Evolutionary conservation across 2,888 invertebrate species (phyloP), one percentile per base, ranked within the genome.

Genomic region (Drosophila hamatofila): DNA sequence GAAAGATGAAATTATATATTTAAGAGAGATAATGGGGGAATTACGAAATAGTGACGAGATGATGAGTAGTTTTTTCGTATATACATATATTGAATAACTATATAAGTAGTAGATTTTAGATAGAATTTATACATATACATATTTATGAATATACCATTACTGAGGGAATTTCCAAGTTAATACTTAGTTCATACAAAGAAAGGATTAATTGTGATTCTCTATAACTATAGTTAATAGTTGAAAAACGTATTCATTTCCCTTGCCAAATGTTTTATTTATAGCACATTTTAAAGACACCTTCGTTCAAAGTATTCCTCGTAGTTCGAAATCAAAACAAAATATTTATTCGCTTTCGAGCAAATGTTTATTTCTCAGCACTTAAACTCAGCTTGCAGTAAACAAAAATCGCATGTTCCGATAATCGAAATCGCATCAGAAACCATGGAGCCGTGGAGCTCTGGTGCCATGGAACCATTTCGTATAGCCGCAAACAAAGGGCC

Each of bases 311-410:
- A 37, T 37, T 37, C 23, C 30, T 16, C n/a, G 23, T 12, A 23
- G 30, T n/a, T 46, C 51, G 27, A 16, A 9, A 23, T 33, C 18
- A 25, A 49, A 60, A 30, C 52, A 37, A n/a, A 30, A 48, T 80
- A 80, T 81, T 83, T 83, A 82, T 83, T 44, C 72, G 35, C 49
- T 52, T 52, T 18, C 18, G 46, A 66, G 58, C 79, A 81, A 83
- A 85, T 83, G 85, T 83, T 83, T 85, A 83, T 64, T 83, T 81
- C 83, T 65, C 80, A 75, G 42, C 82, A 82, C 68, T 82, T 72
- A 62, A 42, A 51, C 58, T 54, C 35, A 44, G 37, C 46, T 48
- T 11, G 48, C 48, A 21, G 76, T 83, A 78, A 82, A 78, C 80
- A 78, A 49, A 63, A 68, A 74, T 83, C 78, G 74, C 76, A 71